Evolutionary conservation across 2,797 vertebrate species (phyloP), one percentile per base, ranked within the genome.

Genomic region (Remorina albescens): DNA sequence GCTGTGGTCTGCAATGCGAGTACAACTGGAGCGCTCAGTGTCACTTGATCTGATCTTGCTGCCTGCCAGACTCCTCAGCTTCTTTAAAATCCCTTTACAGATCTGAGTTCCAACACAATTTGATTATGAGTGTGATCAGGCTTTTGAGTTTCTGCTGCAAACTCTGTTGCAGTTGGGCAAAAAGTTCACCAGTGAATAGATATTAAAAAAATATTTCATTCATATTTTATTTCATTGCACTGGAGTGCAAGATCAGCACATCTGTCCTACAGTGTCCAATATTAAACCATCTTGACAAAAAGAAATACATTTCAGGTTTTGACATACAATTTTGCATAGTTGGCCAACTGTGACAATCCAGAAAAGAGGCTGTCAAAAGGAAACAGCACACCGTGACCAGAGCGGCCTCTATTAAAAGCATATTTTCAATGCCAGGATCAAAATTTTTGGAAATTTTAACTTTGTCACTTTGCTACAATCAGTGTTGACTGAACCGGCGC

Each of bases 1-100:
- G 87, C 89, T 90, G 89, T 71, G 83, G 81, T 92, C 78, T 91
- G 90, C 91, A 92, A 85, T 84, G 76, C 12, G 78, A 88, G 87
- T 88, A 84, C 86, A 76, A 89, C 88, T 91, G 91, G 89, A 90
- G 86, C 23, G 68, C 81, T 88, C 39, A 57, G 85, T 82, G 89
- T 87, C 88, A 93, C 88, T 85, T 74, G 88, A 93, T 90, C 91
- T 67, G 68, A 85, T 86, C 77, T 62, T 25, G 64, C 78, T 80
- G 78, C 81, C 71, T 46, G 74, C 74, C 74, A 84, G 79, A 89
- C 88, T 84, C 90, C 84, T 84, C 83, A 65, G 86, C 81, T 82
- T 56, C 74, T 79, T 76, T 83, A 2, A 84, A 81, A 88, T 83
- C 83, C 44, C 85, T 89, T 89, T 81, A 75, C 71, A 74, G 85